Percentiles rank a stretch among this genome's conserved stretches.
Evolutionary conservation across 2,113 vertebrate species (phyloP).

Genomic region (Macrotis lagotis): DNA sequence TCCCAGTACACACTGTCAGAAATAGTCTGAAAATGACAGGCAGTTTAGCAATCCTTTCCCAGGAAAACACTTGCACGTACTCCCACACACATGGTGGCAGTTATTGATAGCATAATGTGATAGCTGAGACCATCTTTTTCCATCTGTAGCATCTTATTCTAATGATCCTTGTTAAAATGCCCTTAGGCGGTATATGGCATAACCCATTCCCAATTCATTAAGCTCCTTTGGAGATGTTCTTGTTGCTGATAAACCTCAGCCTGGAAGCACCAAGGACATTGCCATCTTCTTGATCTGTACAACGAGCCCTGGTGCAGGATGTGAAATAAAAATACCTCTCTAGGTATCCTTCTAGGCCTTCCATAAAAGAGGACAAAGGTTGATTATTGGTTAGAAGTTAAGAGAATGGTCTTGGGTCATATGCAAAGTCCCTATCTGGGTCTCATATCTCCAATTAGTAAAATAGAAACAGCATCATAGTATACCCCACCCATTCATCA

Average conservation of each 20-base stretch:
- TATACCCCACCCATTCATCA: too few species aligned
- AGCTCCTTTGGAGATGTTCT: conserved; percentile 3
- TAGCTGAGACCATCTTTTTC: conserved; percentile 40
- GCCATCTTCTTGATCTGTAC: conserved; percentile 44
- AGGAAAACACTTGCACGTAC: neutral
- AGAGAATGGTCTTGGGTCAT: neutral
- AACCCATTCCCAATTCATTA: conserved; percentile 26
- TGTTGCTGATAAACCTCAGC: conserved; percentile 37
- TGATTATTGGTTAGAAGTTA: neutral
- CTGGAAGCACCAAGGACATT: neutral
- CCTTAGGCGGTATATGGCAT: conserved; percentile 61
- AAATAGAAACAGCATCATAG: too few species aligned
- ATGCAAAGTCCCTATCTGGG: neutral
- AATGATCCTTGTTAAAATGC: conserved; percentile 64
- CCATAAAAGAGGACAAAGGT: neutral
- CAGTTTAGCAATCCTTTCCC: conserved; percentile 4
- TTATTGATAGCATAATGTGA: neutral
- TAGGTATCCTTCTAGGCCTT: neutral
- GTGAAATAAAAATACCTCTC: conserved; percentile 46
- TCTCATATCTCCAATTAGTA: neutral
- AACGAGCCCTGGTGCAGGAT: conserved; percentile 55
- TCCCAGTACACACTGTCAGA: neutral
- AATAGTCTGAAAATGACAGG: neutral
- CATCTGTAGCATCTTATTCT: neutral
- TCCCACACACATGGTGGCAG: neutral